Conservation (phyloP, 2,888 invertebrate species). For the Acanthosoma haemorrhoidale region DNA sequence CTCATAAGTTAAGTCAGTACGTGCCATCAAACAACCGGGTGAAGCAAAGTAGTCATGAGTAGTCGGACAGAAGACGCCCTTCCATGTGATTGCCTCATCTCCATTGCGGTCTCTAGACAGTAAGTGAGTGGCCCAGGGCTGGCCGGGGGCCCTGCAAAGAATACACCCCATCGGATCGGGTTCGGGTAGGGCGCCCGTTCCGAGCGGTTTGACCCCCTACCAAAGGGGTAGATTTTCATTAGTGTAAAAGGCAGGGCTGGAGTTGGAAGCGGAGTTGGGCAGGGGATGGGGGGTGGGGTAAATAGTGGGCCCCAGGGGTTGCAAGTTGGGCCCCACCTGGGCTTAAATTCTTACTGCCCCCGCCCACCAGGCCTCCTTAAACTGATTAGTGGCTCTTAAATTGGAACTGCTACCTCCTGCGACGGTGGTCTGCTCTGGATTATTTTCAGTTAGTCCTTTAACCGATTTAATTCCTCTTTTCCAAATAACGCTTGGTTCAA, state of each 20-base stretch:
- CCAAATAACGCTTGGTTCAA: too few relatives aligned
- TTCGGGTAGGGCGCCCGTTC: too few relatives aligned
- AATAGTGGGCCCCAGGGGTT: constrained; percentile 1
- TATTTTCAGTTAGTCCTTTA: background rate
- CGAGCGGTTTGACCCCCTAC: background rate
- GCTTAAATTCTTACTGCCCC: constrained; percentile 1
- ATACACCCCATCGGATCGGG: background rate
- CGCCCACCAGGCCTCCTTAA: background rate
- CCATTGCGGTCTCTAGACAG: background rate
- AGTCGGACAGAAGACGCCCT: too few relatives aligned
- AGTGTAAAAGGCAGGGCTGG: constrained; percentile 11
- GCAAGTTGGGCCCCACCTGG: background rate
- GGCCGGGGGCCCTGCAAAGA: too few relatives aligned
- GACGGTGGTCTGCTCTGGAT: background rate
- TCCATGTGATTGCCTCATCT: constrained; percentile 14
- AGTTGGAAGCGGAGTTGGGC: too few relatives aligned
- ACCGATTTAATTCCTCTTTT: background rate
- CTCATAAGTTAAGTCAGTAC: too few relatives aligned
- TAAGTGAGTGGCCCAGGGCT: background rate
- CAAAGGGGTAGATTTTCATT: constrained; percentile 10
- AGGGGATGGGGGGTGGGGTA: background rate
- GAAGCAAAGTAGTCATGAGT: too few relatives aligned
- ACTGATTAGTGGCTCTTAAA: constrained; percentile 1
- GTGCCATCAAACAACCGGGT: too few relatives aligned
- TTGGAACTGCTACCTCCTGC: background rate